Conservation (phyloP, 2,888 invertebrate species). For the Temnothorax ravouxi region DNA sequence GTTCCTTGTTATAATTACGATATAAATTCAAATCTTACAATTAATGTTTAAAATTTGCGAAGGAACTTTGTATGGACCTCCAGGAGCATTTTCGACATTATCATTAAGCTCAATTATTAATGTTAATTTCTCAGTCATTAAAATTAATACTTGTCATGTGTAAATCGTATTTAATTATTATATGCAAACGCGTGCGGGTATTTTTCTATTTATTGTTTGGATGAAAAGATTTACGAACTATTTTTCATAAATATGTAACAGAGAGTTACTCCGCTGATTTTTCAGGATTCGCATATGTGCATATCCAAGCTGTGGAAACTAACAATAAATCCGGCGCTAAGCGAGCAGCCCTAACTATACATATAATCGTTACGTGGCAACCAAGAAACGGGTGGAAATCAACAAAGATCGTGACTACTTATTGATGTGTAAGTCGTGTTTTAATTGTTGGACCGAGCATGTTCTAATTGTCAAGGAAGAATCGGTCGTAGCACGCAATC, state of each 20-base stretch:
- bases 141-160: not conserved
- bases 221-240: not conserved
- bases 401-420: constrained; percentile 28
- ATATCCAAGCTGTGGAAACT: not conserved
- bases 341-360: not conserved
- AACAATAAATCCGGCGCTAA: not conserved
- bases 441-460: constrained; percentile 25
- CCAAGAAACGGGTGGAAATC: constrained; percentile 10
- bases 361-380: constrained; percentile 38
- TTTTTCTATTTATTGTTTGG: not conserved
- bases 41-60: no score
- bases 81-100: no score
- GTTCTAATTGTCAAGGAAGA: constrained; percentile 18
- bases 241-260: not conserved
- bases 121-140: not conserved
- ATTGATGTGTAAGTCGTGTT: constrained; percentile 39
- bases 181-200: not conserved
- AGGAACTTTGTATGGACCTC: no score
- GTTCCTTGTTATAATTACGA: no score
- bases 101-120: no score
- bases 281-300: not conserved
- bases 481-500: constrained; percentile 29
- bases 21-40: not conserved
- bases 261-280: not conserved
- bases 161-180: not conserved